These are phyloP conservation scores for Alitta virens DNA, from an alignment of 2,888 invertebrate genomes.

Conservation along the genomic window DNA sequence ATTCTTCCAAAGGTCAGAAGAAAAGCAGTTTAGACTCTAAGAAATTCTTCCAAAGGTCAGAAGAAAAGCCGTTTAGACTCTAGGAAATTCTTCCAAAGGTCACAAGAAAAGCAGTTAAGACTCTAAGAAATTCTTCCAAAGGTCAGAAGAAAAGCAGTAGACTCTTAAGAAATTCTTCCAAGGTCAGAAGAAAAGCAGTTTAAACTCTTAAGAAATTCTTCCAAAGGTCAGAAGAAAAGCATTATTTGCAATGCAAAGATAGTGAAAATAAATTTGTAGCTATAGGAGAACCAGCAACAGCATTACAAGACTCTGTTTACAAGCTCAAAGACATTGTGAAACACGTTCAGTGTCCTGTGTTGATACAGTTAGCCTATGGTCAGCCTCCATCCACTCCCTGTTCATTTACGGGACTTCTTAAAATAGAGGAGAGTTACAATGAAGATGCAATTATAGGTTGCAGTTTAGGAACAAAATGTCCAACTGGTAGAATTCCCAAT, in stretches of 20 bases:
- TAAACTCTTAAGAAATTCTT: too few relatives aligned
- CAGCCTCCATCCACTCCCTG: constrained; percentile 39
- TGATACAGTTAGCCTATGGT: constrained; percentile 42
- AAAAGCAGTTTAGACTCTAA: too few relatives aligned
- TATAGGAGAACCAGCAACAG: constrained; percentile 7
- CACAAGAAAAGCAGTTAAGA: too few relatives aligned
- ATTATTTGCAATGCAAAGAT: constrained; percentile 13
- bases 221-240: not conserved
- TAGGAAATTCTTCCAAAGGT: too few relatives aligned
- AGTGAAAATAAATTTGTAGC: constrained; percentile 3
- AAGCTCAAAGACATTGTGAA: constrained; percentile 36
- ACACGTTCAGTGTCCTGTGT: constrained; percentile 33
- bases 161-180: too few relatives aligned
- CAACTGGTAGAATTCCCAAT: constrained; percentile 45
- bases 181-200: too few relatives aligned
- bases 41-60: too few relatives aligned
- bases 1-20: too few relatives aligned
- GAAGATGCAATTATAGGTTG: constrained; percentile 41
- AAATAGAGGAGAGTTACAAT: constrained; percentile 34
- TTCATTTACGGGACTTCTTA: constrained; percentile 41
- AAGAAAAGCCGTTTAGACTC: too few relatives aligned
- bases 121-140: constrained; percentile 7
- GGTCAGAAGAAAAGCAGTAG: constrained; percentile 7
- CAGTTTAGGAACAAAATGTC: constrained; percentile 37
- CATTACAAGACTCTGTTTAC: constrained; percentile 3